Evolutionary conservation across 2,888 invertebrate genomes (phyloP).

Genomic region (Eupithecia subfuscata): DNA sequence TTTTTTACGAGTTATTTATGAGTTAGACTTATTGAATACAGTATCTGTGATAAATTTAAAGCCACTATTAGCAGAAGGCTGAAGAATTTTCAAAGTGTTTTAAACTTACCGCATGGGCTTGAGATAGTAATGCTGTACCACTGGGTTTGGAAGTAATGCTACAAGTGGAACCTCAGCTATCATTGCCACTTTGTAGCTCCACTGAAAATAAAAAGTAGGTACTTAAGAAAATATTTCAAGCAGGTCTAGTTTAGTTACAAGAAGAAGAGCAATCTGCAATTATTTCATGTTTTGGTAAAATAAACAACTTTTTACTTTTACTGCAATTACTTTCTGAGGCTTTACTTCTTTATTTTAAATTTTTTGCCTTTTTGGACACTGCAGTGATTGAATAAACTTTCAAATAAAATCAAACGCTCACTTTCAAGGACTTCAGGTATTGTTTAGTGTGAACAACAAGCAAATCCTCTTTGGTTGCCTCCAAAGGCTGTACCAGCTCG

Average conservation of each 20-base stretch:
- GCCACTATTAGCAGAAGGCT: no score
- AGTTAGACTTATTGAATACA: no score
- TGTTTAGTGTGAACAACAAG: conserved; percentile 89
- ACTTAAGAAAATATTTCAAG: not conserved
- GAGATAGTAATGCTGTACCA: conserved; percentile 90
- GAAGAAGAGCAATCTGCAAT: not conserved
- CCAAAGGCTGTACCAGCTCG: conserved; percentile 87
- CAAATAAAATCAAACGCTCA: conserved; percentile 55
- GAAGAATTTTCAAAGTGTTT: not conserved
- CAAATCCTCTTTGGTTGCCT: conserved; percentile 89
- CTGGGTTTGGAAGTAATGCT: conserved; percentile 89
- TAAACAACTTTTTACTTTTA: no score
- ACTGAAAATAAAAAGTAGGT: conserved; percentile 75
- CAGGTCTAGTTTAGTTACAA: no score
- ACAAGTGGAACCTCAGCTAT: conserved; percentile 92
- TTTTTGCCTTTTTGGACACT: not conserved
- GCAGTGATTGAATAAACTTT: not conserved
- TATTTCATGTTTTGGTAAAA: not conserved
- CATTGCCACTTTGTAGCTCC: conserved; percentile 90
- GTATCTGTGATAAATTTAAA: no score
- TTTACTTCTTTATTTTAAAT: not conserved
- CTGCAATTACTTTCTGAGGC: no score
- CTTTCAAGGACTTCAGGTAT: conserved; percentile 90
- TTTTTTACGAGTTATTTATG: no score
- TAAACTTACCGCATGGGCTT: conserved; percentile 88